These are phyloP conservation scores for Lota lota DNA, from an alignment of 2,113 vertebrate genomes.

Conservation along the genomic window DNA sequence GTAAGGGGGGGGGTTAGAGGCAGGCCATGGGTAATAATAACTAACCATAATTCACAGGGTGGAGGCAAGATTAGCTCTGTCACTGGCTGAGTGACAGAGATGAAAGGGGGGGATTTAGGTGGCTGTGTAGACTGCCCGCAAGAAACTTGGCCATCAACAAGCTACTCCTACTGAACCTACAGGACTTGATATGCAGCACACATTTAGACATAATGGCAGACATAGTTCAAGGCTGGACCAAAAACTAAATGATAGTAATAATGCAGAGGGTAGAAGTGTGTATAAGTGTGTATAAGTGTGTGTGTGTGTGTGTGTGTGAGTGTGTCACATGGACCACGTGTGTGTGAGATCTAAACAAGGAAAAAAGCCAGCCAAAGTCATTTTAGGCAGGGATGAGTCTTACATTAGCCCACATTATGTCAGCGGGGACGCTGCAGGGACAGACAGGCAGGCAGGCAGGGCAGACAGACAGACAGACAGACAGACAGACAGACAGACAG, in stretches of 20 bases:
- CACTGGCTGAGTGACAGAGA: constrained; percentile 18
- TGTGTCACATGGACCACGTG: too few relatives aligned
- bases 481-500: too few relatives aligned
- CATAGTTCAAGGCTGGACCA: too few relatives aligned
- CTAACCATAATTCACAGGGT: constrained; percentile 58
- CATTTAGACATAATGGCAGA: too few relatives aligned
- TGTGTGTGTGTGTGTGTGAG: neutral
- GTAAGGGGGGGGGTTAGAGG: constrained; percentile 31
- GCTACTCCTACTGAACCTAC: neutral
- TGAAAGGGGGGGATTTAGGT: constrained; percentile 30
- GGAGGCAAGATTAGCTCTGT: constrained; percentile 29
- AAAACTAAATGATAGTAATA: too few relatives aligned
- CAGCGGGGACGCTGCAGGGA: constrained; percentile 3
- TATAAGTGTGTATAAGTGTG: too few relatives aligned
- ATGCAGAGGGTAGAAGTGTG: too few relatives aligned
- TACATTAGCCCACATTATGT: constrained; percentile 11
- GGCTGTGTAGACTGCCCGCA: constrained; percentile 43
- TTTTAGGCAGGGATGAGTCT: too few relatives aligned
- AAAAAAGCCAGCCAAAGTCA: neutral
- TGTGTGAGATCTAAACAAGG: constrained; percentile 4
- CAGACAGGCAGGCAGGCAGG: neutral
- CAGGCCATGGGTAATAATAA: constrained; percentile 47
- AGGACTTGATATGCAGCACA: too few relatives aligned
- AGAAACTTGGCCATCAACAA: constrained; percentile 14
- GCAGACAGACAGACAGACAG: too few relatives aligned